A percentile compares a stretch with the other conserved stretches of the same genome.
Conservation (phyloP, 2,113 vertebrate genomes). For the Petrocephalus zakoni region DNA sequence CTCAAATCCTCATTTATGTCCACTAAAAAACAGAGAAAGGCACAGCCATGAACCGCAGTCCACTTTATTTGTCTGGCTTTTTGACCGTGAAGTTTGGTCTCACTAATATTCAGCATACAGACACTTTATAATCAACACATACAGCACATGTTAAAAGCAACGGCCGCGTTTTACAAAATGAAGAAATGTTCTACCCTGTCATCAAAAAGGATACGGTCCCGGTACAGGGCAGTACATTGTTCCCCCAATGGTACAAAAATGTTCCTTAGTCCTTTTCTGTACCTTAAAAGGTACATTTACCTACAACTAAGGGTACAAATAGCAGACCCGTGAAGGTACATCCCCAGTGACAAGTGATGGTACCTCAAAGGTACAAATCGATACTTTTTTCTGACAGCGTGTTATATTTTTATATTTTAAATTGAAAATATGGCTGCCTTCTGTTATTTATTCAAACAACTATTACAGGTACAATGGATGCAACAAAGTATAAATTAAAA, state of each 20-base stretch:
- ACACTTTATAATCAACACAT: neutral
- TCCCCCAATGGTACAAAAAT: neutral
- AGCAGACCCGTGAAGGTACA: neutral
- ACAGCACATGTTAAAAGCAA: no score
- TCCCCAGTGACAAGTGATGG: neutral
- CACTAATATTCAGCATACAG: neutral
- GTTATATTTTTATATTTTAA: neutral
- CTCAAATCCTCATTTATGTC: rapidly evolving
- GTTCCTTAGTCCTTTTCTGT: neutral
- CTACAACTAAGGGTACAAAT: neutral
- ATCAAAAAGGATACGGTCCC: neutral
- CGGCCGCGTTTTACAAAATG: neutral
- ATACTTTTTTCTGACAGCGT: neutral
- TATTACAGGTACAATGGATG: neutral
- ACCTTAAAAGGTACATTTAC: neutral
- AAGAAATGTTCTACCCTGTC: neutral
- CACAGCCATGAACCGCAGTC: neutral
- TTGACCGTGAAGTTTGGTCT: neutral
- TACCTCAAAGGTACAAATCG: neutral
- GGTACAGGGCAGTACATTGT: neutral
- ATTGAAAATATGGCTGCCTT: neutral
- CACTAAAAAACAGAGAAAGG: neutral
- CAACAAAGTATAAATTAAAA: neutral
- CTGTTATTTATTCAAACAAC: neutral
- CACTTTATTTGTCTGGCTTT: neutral